phyloP scores from a whole-genome alignment of 2,797 vertebrate species.

The Chanos chanos region DNA sequence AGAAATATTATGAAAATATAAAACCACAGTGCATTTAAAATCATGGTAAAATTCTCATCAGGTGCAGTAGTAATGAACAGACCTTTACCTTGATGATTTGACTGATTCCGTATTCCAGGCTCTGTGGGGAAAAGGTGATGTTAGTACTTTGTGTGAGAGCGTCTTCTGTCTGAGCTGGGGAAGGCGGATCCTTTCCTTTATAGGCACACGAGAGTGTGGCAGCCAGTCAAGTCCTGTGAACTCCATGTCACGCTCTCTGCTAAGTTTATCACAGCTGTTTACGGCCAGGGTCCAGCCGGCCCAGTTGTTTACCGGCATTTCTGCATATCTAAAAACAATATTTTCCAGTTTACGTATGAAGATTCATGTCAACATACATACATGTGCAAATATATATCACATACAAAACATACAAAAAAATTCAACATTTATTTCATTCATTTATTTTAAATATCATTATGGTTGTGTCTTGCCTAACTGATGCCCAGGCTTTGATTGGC shows the following conservation, averaged over 20 bases:
- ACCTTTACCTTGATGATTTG: no score
- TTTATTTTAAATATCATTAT: no score
- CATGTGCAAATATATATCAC: no score
- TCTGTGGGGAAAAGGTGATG: background rate
- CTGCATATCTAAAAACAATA: background rate
- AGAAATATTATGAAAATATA: background rate
- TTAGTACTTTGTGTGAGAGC: constrained; percentile 4
- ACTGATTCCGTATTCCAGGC: no score
- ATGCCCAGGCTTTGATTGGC: no score
- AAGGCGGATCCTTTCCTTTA: constrained; percentile 56
- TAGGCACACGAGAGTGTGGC: constrained; percentile 48
- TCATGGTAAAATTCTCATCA: background rate
- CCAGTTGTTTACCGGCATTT: constrained; percentile 61
- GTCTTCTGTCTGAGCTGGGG: background rate
- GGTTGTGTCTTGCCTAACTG: no score
- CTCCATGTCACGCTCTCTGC: constrained; percentile 45
- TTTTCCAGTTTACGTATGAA: constrained; percentile 12
- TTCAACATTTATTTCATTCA: no score
- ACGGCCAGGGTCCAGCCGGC: constrained; percentile 41
- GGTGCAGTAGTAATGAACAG: no score
- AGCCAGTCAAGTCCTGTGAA: constrained; percentile 34
- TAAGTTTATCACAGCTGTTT: constrained; percentile 60
- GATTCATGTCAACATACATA: background rate
- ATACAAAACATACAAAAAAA: no score
- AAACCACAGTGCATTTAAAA: background rate